Evolutionary conservation across 1,140 invertebrate genomes (phyloP).

Genomic region (Drosophila persimilis): DNA sequence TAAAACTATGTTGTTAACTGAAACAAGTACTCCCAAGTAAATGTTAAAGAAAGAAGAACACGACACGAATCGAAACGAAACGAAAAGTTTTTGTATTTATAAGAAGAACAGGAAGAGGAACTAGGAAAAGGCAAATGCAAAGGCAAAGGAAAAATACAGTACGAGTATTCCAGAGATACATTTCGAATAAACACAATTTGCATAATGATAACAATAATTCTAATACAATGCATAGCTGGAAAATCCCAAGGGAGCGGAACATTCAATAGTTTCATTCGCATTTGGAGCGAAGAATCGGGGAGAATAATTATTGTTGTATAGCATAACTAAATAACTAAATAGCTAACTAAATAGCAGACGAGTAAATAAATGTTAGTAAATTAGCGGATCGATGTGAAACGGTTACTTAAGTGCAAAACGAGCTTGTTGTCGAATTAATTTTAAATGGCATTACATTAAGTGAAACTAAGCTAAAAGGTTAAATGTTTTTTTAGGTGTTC

Average conservation of each 20-base stretch:
- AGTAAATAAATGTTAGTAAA: slow-evolving; percentile 29
- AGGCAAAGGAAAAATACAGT: slow-evolving; percentile 13
- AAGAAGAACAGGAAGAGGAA: slow-evolving; percentile 25
- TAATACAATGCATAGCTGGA: slow-evolving; percentile 25
- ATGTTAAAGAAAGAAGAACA: slow-evolving; percentile 48
- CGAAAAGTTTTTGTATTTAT: slow-evolving; percentile 69
- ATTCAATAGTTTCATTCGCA: slow-evolving; percentile 30
- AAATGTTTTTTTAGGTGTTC: slow-evolving; percentile 63
- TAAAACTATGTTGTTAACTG: slow-evolving; percentile 77
- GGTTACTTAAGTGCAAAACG: slow-evolving; percentile 79
- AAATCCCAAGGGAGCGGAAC: slow-evolving; percentile 13
- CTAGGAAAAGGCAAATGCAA: slow-evolving; percentile 19
- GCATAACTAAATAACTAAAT: slow-evolving; percentile 42
- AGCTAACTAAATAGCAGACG: slow-evolving; percentile 11
- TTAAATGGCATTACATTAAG: slow-evolving; percentile 52
- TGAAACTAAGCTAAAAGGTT: slow-evolving; percentile 70
- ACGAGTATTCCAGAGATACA: slow-evolving; percentile 35
- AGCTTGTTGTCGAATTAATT: slow-evolving; percentile 80
- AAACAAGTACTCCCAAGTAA: slow-evolving; percentile 72
- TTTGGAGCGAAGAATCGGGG: slow-evolving; percentile 11
- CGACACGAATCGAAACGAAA: slow-evolving; percentile 21
- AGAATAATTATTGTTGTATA: slow-evolving; percentile 51
- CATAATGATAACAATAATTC: slow-evolving; percentile 43
- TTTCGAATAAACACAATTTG: slow-evolving; percentile 13
- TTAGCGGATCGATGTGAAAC: slow-evolving; percentile 55